Evolutionary conservation across 2,888 invertebrate species (phyloP).

Genomic region (Perizoma affinitatum): DNA sequence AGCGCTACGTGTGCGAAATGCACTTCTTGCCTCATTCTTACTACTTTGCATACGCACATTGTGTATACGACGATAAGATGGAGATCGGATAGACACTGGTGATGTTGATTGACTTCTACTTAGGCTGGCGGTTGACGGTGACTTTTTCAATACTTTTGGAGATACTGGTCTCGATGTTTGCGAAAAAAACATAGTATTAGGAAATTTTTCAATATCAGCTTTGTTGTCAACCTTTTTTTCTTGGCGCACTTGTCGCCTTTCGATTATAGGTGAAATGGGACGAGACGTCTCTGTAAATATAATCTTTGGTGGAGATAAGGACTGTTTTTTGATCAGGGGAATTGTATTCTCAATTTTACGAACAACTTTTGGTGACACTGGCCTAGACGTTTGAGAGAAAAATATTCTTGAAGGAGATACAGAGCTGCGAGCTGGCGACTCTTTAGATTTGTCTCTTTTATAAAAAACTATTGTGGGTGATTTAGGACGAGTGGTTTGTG

Average conservation of each 20-base stretch:
- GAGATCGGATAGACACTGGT: conserved; percentile 86
- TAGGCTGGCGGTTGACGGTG: conserved; percentile 33
- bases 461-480: conserved; percentile 72
- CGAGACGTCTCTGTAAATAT: conserved; percentile 68
- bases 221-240: conserved; percentile 43
- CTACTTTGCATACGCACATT: conserved; percentile 70
- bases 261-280: conserved; percentile 64
- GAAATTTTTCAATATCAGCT: conserved; percentile 48
- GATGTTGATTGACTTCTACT: conserved; percentile 80
- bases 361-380: conserved; percentile 65
- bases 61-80: conserved; percentile 87
- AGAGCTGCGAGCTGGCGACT: conserved; percentile 43
- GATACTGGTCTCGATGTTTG: conserved; percentile 74
- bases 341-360: conserved; percentile 46
- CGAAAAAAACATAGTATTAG: conserved; percentile 65
- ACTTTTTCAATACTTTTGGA: conserved; percentile 62
- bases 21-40: conserved; percentile 68
- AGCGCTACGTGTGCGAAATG: conserved; percentile 86
- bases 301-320: conserved; percentile 63
- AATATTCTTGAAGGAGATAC: conserved; percentile 62
- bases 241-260: conserved; percentile 44
- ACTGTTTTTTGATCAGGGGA: conserved; percentile 43
- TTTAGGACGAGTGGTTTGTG: conserved; percentile 76
- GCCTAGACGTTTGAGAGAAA: conserved; percentile 65
- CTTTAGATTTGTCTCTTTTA: conserved; percentile 55